Evolutionary conservation across 2,888 invertebrate species (phyloP), one percentile per base, ranked within the genome.

Genomic region (Lasioglossum oenotherae): DNA sequence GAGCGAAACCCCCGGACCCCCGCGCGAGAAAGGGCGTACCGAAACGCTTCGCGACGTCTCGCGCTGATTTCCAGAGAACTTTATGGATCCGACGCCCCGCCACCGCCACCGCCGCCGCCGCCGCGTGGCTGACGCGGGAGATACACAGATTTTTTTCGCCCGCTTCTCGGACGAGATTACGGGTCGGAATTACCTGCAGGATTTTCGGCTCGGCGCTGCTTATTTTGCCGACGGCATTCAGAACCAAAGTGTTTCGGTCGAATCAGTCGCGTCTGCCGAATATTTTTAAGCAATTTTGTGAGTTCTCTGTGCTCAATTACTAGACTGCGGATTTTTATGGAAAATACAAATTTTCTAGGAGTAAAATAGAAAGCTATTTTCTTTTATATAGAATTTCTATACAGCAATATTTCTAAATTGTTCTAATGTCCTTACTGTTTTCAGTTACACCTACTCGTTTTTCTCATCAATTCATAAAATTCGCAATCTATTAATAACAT

Each of bases 51-150:
- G 27, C 35, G 38, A 38, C 14, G 71, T 38, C 71, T 71, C 38
- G 23, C 38, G n/a, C 35, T 71, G 71, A 71, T 64, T 64, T 64
- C 31, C 64, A 64, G 31, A 64, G 64, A 64, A 64, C 31, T 64
- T 64, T 64, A 31, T 16, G 64, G 64, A 64, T 64, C 64, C 44
- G 44, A 44, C 44, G 44, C 64, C 31, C 5, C 27, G 16, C 44
- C 14, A 0, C n/a, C n/a, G n/a, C n/a, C 35, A 2, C 44, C 14
- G 0, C 46, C 64, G 31, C 16, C 27, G 6, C 16, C 46, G 46
- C 44, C 14, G 16, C 46, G 46, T 2, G 64, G 64, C 31, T 31
- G 64, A 64, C 64, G 31, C 31, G 64, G 1, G 64, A 64, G 31
- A 64, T 64, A 64, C 64, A 64, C 31, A 16, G 27, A 31, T 57